phyloP scores from a whole-genome alignment of 2,113 vertebrate genomes.

The Cryptomyrus ogoouensis region DNA sequence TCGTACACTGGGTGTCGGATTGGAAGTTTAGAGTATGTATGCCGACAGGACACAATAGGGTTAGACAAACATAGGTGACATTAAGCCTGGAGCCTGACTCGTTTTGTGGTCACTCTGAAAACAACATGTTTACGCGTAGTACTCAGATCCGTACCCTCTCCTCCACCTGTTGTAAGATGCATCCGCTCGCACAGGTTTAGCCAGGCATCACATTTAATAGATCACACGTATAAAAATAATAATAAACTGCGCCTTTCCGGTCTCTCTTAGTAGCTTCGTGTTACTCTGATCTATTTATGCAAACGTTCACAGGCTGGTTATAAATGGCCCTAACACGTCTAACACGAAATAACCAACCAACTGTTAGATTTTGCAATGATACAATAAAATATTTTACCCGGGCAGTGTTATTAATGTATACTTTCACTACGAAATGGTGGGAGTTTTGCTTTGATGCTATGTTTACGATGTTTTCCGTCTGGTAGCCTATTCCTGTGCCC shows the following conservation, averaged over 20 bases:
- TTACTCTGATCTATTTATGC: background rate
- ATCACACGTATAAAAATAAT: background rate
- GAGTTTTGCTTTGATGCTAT: background rate
- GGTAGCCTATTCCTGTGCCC: background rate
- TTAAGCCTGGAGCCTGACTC: background rate
- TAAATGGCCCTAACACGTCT: background rate
- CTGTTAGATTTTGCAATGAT: background rate
- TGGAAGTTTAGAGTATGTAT: background rate
- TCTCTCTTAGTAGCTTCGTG: background rate
- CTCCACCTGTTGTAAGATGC: background rate
- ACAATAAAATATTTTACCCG: background rate
- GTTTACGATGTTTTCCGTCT: background rate
- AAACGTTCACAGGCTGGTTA: background rate
- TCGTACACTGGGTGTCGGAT: background rate
- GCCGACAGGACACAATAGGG: background rate
- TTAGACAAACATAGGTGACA: background rate
- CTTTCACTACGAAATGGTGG: background rate
- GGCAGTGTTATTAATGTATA: background rate
- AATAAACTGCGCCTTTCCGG: background rate
- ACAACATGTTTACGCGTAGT: background rate
- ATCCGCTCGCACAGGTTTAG: background rate
- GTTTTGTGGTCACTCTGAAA: background rate
- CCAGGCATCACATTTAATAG: background rate
- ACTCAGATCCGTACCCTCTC: background rate
- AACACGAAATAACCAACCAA: background rate